Evolutionary conservation across 2,888 invertebrate species (phyloP), one percentile per base, ranked within the genome.

Genomic region (Drosophila tanythrix): DNA sequence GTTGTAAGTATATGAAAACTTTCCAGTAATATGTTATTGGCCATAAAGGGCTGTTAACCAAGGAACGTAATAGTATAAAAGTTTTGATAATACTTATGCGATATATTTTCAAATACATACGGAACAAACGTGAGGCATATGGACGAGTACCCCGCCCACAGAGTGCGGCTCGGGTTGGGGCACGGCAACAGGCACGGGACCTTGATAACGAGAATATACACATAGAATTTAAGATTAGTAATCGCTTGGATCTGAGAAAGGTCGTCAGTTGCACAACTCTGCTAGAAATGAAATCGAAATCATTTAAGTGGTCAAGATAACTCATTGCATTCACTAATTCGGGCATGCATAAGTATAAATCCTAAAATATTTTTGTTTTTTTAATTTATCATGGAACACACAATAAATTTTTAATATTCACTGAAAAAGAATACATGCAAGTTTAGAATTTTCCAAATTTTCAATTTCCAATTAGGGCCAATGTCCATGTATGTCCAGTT

Each of bases 101-200:
- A 46, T 69, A 73, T 61, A 61, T 62, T 36, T 72, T 67, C 48
- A 70, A 85, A 89, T 91, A 92, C 93, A 93, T 93, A 93, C 95
- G 94, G 94, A 95, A 95, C 96, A 94, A 94, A 97, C 97, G 95
- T 97, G 97, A 82, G 97, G 97, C 97, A 98, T 97, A 92, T 97
- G 97, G 82, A 97, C 97, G 90, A 98, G 95, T 77, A 97, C 97
- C 64, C 97, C 97, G 79, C 97, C 97, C 68, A 97, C 96, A 35
- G 95, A 96, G 93, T 95, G 95, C 74, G 95, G 95, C 92, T 97
- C 97, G 57, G 96, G 95, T 82, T 95, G 94, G 56, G 95, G 95
- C 40, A 93, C 93, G 46, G 93, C 93, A 61, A 93, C 93, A 15
- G 95, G 95, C 65, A 93, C 91, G 59, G 94, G 93, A 87, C 93